Base-by-base conservation (phyloP, 2,888 invertebrate genomes). In the Chymomyza caudatula region DNA sequence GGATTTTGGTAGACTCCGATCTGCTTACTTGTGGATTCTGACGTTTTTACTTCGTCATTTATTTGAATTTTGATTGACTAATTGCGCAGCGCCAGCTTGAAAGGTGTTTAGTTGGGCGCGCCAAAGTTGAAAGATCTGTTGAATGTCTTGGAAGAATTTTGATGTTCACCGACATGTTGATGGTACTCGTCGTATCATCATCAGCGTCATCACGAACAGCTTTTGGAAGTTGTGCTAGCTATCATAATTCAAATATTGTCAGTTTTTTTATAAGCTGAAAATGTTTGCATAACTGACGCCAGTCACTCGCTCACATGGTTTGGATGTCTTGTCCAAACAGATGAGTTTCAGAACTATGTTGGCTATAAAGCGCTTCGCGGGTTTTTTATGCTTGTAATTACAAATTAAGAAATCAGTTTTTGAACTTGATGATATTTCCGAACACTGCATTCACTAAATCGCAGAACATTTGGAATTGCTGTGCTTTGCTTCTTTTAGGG, bases 231-330 rank as follows among this genome's bases (percentile, higher is more conserved):
- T 37, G 6, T n/a, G n/a, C n/a, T n/a, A n/a, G 37, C 78, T 83
- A 84, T 84, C 85, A 84, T 83, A 85, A 84, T 84, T 84, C 77
- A 84, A 85, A 84, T 84, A 84, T 84, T 84, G 83, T 83, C 82
- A 73, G 73, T 73, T 52, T 23, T 20, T 47, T 42, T 44, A 52
- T 37, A 54, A 20, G 19, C 20, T 75, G 62, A 43, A 47, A 15
- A 58, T 81, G 78, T 81, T 81, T 81, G 73, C 56, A 59, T 62
- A 74, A 69, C 79, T 61, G 76, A 82, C 78, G 76, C 76, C 81
- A 73, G 75, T 73, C 80, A 82, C 70, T 77, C 79, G 71, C 47
- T 59, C 71, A 68, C 62, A 25, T 53, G 53, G n/a, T 3, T 19
- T 43, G 47, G 49, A 23, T 22, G 55, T 63, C 54, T 64, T 69